Evolutionary conservation across 2,113 vertebrate genomes (phyloP), one percentile per base, ranked within the genome.

Genomic region (Acrocephalus arundinaceus): DNA sequence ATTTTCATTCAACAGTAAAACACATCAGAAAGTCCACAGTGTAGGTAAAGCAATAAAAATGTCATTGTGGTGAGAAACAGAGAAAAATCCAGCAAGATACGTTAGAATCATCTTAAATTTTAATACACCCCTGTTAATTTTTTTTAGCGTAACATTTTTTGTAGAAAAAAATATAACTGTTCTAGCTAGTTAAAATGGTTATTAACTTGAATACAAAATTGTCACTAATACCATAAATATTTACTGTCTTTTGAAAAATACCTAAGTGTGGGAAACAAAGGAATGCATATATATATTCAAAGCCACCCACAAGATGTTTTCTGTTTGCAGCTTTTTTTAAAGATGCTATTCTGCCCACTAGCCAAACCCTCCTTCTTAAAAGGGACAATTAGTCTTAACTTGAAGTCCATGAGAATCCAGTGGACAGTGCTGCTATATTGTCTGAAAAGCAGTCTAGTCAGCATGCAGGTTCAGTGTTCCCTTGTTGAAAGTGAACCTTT

Each of bases 1-100:
- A 7, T 89, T 97, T 93, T 93, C 85, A 90, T 89, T 94, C 81
- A 73, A 21, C 11, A 46, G 27, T 77, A 95, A 95, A 92, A 41
- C 54, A 45, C 25, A 23, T 85, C 61, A 93, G 70, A 94, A 96
- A 89, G 41, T 30, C 57, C 82, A 37, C n/a, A 35, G 28, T 33
- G 31, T 66, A 54, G 28, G 22, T 93, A 90, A 94, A 93, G 65
- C 54, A 61, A 43, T 95, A 77, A 93, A 93, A 87, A 67, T 35
- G 12, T 31, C 85, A 74, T 95, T 97, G 62, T 85, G 37, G 21
- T 89, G 57, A 23, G 2, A 66, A 90, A 65, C 52, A 87, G 33
- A 73, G 23, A 80, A 91, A 37, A 58, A 89, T 49, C 68, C 83
- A 72, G 65, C 30, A 57, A 43, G 51, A 48, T 61, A 59, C 24